Base-by-base conservation (phyloP, 2,113 vertebrate species). In the Turdus rufiventris region DNA sequence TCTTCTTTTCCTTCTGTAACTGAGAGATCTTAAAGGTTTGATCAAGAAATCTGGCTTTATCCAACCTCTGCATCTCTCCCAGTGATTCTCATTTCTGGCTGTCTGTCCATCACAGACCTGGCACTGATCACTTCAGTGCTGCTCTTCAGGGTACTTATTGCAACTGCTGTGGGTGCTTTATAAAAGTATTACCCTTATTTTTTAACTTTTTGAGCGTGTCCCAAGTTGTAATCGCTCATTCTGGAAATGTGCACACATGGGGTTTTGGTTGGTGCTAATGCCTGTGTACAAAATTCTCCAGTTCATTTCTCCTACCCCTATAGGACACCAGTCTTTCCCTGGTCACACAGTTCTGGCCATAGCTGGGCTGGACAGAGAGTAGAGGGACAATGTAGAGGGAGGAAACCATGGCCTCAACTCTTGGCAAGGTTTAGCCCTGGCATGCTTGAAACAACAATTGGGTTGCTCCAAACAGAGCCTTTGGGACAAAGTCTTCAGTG, bases 301-400 rank as follows among this genome's bases (percentile, higher is more conserved):
- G 13, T 29, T 75, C 67, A 7, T 50, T 61, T 71, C 9, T 82
- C 24, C 26, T n/a, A 2, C 8, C 10, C 28, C 9, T 65, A 2
- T 1, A 57, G 38, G 18, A 36, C 28, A 26, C n/a, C 25, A 28
- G 11, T 14, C 19, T 57, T 76, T 65, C 42, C 8, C 10, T 40
- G 14, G 5, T 57, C 28, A 4, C 18, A 19, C 3, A 11, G 11
- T 20, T 83, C 25, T 74, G 26, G 17, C 60, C 0, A 0, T 36
- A 86, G 24, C 14, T 61, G 53, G n/a, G 9, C 28, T 57, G 40
- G 8, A 18, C n/a, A 47, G 28, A 18, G 18, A 72, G 26, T 21
- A 43, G 28, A 8, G 8, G 31, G 34, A 4, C 13, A 75, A 19
- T 1, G 18, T 19, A 45, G 43, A 11, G 14, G 33, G 25, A 68